phyloP scores from a whole-genome alignment of 2,113 vertebrate species.

The Pelusios castaneus region DNA sequence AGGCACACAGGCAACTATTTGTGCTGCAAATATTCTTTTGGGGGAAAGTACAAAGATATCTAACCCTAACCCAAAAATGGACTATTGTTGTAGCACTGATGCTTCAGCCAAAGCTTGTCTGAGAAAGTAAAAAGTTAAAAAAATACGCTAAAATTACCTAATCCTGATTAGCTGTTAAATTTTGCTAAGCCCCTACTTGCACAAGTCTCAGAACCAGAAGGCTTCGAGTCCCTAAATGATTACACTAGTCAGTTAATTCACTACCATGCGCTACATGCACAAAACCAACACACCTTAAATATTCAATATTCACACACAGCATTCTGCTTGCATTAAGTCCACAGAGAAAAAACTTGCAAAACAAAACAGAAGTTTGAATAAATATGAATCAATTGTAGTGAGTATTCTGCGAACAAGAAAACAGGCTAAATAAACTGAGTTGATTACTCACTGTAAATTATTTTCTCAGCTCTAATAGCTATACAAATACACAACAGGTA shows the following conservation, averaged over 20 bases:
- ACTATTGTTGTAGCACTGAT: neutral
- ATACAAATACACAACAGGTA: neutral
- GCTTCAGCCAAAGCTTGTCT: neutral
- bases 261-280: neutral
- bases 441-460: neutral
- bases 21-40: neutral
- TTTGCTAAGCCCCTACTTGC: slow-evolving; percentile 7
- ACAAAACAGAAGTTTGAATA: neutral
- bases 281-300: neutral
- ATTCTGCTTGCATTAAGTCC: slow-evolving; percentile 20
- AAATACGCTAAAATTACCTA: neutral
- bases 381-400: neutral
- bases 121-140: slow-evolving; percentile 12
- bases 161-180: neutral
- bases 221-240: neutral
- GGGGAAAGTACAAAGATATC: slow-evolving; percentile 38
- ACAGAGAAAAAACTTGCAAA: slow-evolving; percentile 6
- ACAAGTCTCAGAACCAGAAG: neutral
- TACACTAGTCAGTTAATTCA: neutral
- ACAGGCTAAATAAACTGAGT: slow-evolving; percentile 17
- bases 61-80: neutral
- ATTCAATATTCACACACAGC: slow-evolving; percentile 69
- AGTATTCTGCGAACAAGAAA: neutral
- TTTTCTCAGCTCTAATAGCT: neutral
- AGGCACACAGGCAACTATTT: neutral